Percentiles rank a stretch among this genome's conserved stretches.
These are phyloP conservation scores for Drosophila tani DNA, from an alignment of 1,140 invertebrate genomes.

Conservation along the genomic window DNA sequence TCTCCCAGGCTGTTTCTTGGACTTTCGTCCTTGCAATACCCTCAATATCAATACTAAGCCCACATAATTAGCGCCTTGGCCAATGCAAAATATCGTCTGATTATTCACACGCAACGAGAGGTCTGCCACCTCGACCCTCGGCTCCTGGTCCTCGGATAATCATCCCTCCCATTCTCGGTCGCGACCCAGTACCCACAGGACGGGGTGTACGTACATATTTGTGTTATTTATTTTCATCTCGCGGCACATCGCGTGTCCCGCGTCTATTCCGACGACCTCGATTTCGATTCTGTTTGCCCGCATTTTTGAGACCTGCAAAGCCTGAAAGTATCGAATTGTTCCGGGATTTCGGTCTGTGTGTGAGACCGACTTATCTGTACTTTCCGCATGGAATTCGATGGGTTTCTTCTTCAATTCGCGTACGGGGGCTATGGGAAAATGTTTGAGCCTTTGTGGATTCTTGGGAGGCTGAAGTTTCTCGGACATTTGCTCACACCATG, in stretches of 20 bases:
- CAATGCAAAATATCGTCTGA: slow-evolving; percentile 74
- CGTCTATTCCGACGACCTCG: slow-evolving; percentile 39
- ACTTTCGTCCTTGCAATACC: slow-evolving; percentile 1
- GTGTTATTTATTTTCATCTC: slow-evolving; percentile 55
- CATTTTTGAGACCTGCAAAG: slow-evolving; percentile 70
- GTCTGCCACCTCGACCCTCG: slow-evolving; percentile 1
- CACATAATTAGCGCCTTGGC: slow-evolving; percentile 73
- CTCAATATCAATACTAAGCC: slow-evolving; percentile 26
- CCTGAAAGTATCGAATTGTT: slow-evolving; percentile 79
- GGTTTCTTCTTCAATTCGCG: slow-evolving; percentile 35
- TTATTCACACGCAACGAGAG: slow-evolving; percentile 67
- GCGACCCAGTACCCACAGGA: slow-evolving; percentile 46
- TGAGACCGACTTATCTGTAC: slow-evolving; percentile 51
- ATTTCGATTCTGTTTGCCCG: slow-evolving; percentile 66
- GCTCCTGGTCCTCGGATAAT: slow-evolving; percentile 21
- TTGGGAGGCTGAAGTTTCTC: slow-evolving; percentile 48
- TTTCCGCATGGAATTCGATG: slow-evolving; percentile 51
- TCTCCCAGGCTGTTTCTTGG: slow-evolving; percentile 19
- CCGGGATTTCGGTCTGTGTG: slow-evolving; percentile 15
- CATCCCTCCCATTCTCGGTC: slow-evolving; percentile 41
- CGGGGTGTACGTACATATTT: slow-evolving; percentile 58
- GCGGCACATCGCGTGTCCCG: slow-evolving; percentile 65
- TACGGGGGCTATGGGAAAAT: slow-evolving; percentile 53
- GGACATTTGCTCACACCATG: not conserved
- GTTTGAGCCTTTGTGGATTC: slow-evolving; percentile 48